phyloP scores from a whole-genome alignment of 1,140 invertebrate genomes.

The Nomia melanderi region DNA sequence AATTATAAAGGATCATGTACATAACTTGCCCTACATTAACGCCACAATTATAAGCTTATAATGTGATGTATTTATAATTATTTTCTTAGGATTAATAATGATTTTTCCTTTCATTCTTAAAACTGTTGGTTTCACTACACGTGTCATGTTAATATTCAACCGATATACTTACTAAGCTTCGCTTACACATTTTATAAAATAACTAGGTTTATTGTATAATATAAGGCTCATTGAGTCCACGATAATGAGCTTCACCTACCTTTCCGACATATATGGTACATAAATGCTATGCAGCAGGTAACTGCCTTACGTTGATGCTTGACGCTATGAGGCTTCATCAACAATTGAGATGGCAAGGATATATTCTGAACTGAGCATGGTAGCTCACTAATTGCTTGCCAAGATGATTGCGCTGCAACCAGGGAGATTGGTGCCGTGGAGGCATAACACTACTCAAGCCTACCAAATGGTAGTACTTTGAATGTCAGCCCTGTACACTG shows the following conservation, averaged over 20 bases:
- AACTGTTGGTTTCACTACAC: constrained; percentile 25
- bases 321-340: constrained; percentile 78
- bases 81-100: constrained; percentile 25
- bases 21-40: constrained; percentile 26
- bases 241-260: constrained; percentile 72
- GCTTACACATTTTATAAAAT: constrained; percentile 36
- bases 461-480: constrained; percentile 78
- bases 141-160: constrained; percentile 27
- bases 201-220: constrained; percentile 54
- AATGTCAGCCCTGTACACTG: constrained; percentile 77
- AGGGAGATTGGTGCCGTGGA: constrained; percentile 72
- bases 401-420: constrained; percentile 74
- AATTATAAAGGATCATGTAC: constrained; percentile 24
- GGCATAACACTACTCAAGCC: constrained; percentile 79
- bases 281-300: constrained; percentile 80
- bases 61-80: constrained; percentile 17
- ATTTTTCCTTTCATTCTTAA: constrained; percentile 30
- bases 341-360: constrained; percentile 76
- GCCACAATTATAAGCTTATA: constrained; percentile 16
- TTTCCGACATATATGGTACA: constrained; percentile 80
- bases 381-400: constrained; percentile 76
- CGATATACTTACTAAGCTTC: constrained; percentile 37
- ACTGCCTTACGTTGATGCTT: constrained; percentile 76
- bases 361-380: constrained; percentile 76
- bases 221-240: constrained; percentile 59